Percentiles rank a stretch among this genome's conserved stretches.
These are phyloP conservation scores for Platycheirus albimanus DNA, from an alignment of 2,888 invertebrate species.

Conservation along the genomic window DNA sequence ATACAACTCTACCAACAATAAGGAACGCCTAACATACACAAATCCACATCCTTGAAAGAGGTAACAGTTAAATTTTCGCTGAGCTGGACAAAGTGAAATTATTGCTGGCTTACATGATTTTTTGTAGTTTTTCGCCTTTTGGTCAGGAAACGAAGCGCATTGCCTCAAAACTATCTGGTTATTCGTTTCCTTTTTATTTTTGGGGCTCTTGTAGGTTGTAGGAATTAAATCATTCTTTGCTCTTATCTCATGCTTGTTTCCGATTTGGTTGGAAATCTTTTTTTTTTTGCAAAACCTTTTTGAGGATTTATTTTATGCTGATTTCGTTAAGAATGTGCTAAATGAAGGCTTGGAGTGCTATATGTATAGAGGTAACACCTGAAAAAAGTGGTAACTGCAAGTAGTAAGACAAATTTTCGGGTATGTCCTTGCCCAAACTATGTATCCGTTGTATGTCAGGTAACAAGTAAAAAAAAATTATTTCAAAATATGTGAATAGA, in stretches of 20 bases:
- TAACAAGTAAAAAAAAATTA: no score
- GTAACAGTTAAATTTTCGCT: conserved; percentile 64
- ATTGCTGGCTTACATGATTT: conserved; percentile 74
- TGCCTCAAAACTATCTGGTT: conserved; percentile 59
- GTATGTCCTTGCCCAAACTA: no score
- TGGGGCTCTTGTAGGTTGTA: conserved; percentile 43
- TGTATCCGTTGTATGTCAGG: no score
- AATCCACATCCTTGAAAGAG: conserved; percentile 44
- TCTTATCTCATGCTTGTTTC: conserved; percentile 30
- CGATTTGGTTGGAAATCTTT: conserved; percentile 14
- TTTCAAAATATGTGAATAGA: no score
- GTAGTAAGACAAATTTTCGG: no score
- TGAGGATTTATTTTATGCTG: conserved; percentile 17
- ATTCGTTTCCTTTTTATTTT: conserved; percentile 15
- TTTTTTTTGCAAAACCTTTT: conserved; percentile 33
- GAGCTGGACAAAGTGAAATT: conserved; percentile 73
- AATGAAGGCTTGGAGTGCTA: no score
- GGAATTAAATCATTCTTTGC: conserved; percentile 71
- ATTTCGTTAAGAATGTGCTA: neutral
- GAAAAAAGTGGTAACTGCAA: no score
- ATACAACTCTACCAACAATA: neutral
- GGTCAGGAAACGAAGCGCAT: conserved; percentile 65
- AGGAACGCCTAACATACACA: conserved; percentile 58
- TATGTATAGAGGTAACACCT: no score
- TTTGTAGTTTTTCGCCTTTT: conserved; percentile 63